Evolutionary conservation across 2,113 vertebrate genomes (phyloP).

Genomic region (Pristiophorus japonicus): DNA sequence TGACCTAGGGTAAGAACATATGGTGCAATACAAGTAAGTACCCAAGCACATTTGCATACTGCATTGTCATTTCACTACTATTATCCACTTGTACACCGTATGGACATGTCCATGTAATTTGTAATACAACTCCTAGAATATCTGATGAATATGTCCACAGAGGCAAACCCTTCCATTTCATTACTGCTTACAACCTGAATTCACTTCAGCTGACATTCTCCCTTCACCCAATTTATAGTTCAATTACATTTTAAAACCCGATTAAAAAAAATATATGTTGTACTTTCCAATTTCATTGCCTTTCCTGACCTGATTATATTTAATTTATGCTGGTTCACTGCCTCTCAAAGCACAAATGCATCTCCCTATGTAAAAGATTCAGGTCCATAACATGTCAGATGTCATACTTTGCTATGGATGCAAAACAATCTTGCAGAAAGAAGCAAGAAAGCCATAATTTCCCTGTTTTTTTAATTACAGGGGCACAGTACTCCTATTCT

Average conservation of each 20-base stretch:
- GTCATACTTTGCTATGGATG: background rate
- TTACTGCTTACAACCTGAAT: background rate
- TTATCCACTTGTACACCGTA: background rate
- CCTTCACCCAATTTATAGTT: background rate
- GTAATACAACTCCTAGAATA: background rate
- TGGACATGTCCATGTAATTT: background rate
- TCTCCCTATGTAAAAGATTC: background rate
- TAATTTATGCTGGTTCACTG: background rate
- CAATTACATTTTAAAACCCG: background rate
- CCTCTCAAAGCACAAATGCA: background rate
- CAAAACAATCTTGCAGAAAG: background rate
- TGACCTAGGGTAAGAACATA: background rate
- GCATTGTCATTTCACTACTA: background rate
- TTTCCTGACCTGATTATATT: background rate
- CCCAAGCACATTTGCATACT: background rate
- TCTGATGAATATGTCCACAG: background rate
- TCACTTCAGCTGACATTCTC: background rate
- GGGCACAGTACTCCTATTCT: background rate
- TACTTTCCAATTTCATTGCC: background rate
- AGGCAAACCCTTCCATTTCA: background rate
- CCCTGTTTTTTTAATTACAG: background rate
- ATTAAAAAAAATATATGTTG: too few species aligned
- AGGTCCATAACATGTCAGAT: background rate
- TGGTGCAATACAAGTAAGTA: background rate
- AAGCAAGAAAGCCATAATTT: background rate